A percentile compares a stretch with the other conserved stretches of the same genome.
These are phyloP conservation scores for Muscicapa striata DNA, from an alignment of 2,797 vertebrate species.

Conservation along the genomic window DNA sequence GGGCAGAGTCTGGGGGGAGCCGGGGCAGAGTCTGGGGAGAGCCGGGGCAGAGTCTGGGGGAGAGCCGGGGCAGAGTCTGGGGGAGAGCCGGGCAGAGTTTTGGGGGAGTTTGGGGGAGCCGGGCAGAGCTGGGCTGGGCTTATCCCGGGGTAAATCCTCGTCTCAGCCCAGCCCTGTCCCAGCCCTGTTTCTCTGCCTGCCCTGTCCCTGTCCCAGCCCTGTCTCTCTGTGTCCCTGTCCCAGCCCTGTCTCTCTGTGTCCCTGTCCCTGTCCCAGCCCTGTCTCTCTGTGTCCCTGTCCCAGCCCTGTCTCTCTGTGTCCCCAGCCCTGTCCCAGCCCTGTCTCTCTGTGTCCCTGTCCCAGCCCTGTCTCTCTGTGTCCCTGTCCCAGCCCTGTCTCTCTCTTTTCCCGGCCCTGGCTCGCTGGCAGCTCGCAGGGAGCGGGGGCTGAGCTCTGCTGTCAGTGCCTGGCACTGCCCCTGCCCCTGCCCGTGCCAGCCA, in stretches of 20 bases:
- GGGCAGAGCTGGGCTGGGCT: background rate
- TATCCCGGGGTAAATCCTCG: background rate
- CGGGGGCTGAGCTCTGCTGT: background rate
- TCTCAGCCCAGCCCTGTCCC: too few relatives aligned
- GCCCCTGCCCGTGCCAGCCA: background rate
- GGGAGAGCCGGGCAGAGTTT: too few relatives aligned
- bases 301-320: too few relatives aligned
- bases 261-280: too few relatives aligned
- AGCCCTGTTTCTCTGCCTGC: too few relatives aligned
- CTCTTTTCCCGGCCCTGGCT: background rate
- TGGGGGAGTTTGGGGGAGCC: background rate
- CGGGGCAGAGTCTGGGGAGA: background rate
- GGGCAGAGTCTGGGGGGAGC: background rate
- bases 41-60: too few relatives aligned
- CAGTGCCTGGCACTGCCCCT: background rate
- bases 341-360: too few relatives aligned
- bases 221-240: too few relatives aligned
- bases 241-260: background rate
- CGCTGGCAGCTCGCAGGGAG: background rate
- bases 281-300: too few relatives aligned
- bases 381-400: background rate
- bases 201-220: too few relatives aligned
- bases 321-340: background rate
- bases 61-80: background rate
- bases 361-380: background rate